Base-by-base conservation (phyloP, 2,113 vertebrate species). In the Orthonyx spaldingii region DNA sequence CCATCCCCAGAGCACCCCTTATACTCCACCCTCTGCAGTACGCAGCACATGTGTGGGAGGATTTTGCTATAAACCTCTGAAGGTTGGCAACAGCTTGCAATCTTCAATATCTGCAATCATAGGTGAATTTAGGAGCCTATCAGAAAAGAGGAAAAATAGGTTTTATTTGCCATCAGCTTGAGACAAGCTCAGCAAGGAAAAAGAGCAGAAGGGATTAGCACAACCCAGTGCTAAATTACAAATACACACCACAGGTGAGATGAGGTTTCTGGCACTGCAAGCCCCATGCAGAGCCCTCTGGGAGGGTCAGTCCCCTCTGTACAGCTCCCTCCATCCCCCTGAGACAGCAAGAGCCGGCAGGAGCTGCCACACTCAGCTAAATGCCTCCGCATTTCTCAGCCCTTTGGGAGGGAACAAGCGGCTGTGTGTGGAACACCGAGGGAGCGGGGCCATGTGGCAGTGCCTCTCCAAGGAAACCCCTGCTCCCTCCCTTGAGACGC, bases 1-100 rank as follows among this genome's bases (percentile, higher is more conserved):
- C 50, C 72, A 53, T 37, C 28, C 46, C 35, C 71, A 76, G 35
- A 64, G 77, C 18, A 26, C 7, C 13, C 20, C 16, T 63, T 50
- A 26, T 6, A 50, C 21, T 59, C 55, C 39, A n/a, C 13, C 27
- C 35, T 69, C 55, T 55, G 22, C n/a, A 50, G 33, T 13, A 13
- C 42, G 28, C 0, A 53, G 60, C 9, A 1, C 17, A 10, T 0
- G 2, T 0, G 2, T 0, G 1, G 32, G 50, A 87, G 20, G 68
- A 77, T 69, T 84, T 69, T 81, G n/a, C 59, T 74, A 1, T 81
- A 32, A 69, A 60, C 11, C 50, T 77, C 90, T 59, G 24, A 74
- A 35, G 46, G 15, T 0, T 32, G 57, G 24, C 32, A 74, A 77
- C 50, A 75, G 50, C 28, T 74, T 66, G 42, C 84, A 81, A 28